Conservation (phyloP, 2,888 invertebrate species). For the Cosmia pyralina region DNA sequence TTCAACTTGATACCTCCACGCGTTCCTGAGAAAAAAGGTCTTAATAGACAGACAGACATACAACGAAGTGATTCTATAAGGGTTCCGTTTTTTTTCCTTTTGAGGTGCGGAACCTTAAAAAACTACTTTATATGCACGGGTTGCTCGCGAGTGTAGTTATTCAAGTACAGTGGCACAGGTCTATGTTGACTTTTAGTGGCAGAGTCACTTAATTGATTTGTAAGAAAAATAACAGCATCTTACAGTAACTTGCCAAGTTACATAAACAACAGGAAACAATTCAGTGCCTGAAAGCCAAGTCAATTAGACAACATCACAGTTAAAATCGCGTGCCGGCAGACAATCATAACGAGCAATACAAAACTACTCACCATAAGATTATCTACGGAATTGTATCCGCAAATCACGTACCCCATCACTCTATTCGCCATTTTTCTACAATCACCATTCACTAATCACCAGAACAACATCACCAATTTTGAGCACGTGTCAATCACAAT, state of each 20-base stretch:
- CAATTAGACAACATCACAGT: slow-evolving; percentile 12
- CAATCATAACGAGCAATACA: slow-evolving; percentile 34
- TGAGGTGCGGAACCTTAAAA: no score
- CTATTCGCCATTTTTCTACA: slow-evolving; percentile 83
- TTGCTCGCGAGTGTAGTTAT: no score
- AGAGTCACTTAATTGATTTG: background rate
- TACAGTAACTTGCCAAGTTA: slow-evolving; percentile 11
- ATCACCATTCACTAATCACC: slow-evolving; percentile 66
- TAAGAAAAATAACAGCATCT: slow-evolving; percentile 13
- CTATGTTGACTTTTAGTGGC: no score
- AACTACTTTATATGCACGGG: no score
- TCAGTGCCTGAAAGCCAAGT: slow-evolving; percentile 26
- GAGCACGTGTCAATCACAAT: slow-evolving; percentile 45
- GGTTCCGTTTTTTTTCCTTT: no score
- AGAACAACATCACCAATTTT: slow-evolving; percentile 61
- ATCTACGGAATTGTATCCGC: slow-evolving; percentile 91
- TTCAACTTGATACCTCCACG: no score
- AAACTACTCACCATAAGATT: slow-evolving; percentile 87
- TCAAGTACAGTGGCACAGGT: no score
- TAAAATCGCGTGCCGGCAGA: slow-evolving; percentile 51
- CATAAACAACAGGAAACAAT: slow-evolving; percentile 39
- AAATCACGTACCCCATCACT: slow-evolving; percentile 90
- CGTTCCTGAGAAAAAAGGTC: no score
- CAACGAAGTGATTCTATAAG: no score
- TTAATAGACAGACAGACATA: no score